These are phyloP conservation scores for Isurus oxyrinchus DNA, from an alignment of 2,113 vertebrate species.

Conservation along the genomic window DNA sequence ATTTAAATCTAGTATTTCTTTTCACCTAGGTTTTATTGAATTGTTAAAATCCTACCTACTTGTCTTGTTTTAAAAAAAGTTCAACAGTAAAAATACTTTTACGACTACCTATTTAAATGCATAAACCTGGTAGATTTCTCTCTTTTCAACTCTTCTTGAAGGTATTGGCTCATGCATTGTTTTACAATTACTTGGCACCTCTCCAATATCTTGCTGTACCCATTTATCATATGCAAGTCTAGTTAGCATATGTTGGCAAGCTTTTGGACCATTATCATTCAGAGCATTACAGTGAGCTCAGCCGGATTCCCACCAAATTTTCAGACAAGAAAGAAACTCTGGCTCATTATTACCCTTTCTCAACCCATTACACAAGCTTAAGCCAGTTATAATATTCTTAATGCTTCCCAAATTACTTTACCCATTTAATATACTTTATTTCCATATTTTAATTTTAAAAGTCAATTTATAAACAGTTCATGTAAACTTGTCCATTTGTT, in stretches of 20 bases:
- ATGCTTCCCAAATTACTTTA: background rate
- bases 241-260: background rate
- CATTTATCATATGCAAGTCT: background rate
- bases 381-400: background rate
- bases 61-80: background rate
- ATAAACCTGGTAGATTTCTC: background rate
- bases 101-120: background rate
- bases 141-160: background rate
- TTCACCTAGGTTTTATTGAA: background rate
- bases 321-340: background rate
- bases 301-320: background rate
- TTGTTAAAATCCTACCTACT: background rate
- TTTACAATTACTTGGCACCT: background rate
- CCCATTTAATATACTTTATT: background rate
- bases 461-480: no score
- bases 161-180: background rate
- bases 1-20: background rate
- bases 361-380: background rate
- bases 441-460: background rate
- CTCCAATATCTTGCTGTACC: background rate
- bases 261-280: background rate
- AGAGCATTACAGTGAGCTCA: background rate
- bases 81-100: background rate
- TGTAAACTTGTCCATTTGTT: no score
- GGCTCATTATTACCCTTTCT: background rate